Evolutionary conservation across 2,888 invertebrate species (phyloP).

Genomic region (Catocala fraxini): DNA sequence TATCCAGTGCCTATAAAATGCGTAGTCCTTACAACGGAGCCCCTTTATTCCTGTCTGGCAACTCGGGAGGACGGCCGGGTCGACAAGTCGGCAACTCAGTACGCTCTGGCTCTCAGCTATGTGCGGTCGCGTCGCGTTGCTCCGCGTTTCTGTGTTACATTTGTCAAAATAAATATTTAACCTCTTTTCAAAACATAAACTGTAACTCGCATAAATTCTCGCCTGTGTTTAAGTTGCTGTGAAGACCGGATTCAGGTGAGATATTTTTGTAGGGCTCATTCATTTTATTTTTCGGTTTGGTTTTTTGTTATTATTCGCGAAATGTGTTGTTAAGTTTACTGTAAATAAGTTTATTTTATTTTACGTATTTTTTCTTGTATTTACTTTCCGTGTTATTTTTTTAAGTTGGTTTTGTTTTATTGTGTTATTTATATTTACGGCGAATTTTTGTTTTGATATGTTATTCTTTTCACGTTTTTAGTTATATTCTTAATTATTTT

Average conservation of each 20-base stretch:
- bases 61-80: constrained; percentile 7
- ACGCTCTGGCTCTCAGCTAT: constrained; percentile 1
- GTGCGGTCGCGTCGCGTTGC: constrained; percentile 7
- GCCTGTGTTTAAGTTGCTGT: not conserved
- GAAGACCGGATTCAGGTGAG: constrained; percentile 7
- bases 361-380: not conserved
- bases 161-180: constrained; percentile 20
- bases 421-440: too few species aligned
- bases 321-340: constrained; percentile 1
- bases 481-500: too few species aligned
- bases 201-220: constrained; percentile 5
- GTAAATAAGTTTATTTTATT: not conserved
- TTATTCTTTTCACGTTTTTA: too few species aligned
- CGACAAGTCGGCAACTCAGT: constrained; percentile 15
- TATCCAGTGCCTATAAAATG: constrained; percentile 4
- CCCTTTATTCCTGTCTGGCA: constrained; percentile 5
- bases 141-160: constrained; percentile 7
- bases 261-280: not conserved
- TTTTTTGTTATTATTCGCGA: constrained; percentile 11
- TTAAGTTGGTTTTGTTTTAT: not conserved
- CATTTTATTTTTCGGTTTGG: constrained; percentile 6
- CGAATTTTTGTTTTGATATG: too few species aligned
- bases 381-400: not conserved
- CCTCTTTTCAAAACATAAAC: constrained; percentile 16
- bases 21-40: constrained; percentile 2